Evolutionary conservation across 2,888 invertebrate species (phyloP).

Genomic region (Acleris literana): DNA sequence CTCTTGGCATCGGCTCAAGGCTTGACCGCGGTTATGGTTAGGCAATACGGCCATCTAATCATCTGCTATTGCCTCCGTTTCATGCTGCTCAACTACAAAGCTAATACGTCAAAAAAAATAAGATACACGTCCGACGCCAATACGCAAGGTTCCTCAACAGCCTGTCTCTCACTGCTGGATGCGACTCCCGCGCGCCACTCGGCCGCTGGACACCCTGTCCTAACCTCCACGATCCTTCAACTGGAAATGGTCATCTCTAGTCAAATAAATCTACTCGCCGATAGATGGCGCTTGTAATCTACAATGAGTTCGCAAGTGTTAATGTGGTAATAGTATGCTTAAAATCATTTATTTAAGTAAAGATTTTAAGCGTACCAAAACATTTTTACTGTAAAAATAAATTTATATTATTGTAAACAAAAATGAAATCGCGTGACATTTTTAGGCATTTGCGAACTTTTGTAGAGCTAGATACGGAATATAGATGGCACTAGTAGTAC

Average conservation of each 20-base stretch:
- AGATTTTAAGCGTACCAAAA: too few species aligned
- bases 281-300: conserved; percentile 5
- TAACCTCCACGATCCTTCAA: conserved; percentile 6
- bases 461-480: neutral
- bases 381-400: too few species aligned
- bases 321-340: neutral
- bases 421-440: neutral
- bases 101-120: neutral
- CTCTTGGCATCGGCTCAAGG: neutral
- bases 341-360: neutral
- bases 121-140: conserved; percentile 9
- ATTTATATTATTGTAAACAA: too few species aligned
- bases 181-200: conserved; percentile 8
- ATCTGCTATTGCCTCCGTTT: too few species aligned
- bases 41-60: too few species aligned
- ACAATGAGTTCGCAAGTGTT: conserved; percentile 8
- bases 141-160: neutral
- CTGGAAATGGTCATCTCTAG: conserved; percentile 1
- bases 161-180: conserved; percentile 16
- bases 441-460: neutral
- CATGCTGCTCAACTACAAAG: too few species aligned
- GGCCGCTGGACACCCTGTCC: conserved; percentile 17
- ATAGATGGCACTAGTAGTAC: conserved; percentile 27
- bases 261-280: conserved; percentile 3
- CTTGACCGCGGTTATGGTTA: neutral